Percentiles rank a stretch among this genome's conserved stretches.
These are phyloP conservation scores for Cephus nigrinus DNA, from an alignment of 2,888 invertebrate genomes.

Conservation along the genomic window DNA sequence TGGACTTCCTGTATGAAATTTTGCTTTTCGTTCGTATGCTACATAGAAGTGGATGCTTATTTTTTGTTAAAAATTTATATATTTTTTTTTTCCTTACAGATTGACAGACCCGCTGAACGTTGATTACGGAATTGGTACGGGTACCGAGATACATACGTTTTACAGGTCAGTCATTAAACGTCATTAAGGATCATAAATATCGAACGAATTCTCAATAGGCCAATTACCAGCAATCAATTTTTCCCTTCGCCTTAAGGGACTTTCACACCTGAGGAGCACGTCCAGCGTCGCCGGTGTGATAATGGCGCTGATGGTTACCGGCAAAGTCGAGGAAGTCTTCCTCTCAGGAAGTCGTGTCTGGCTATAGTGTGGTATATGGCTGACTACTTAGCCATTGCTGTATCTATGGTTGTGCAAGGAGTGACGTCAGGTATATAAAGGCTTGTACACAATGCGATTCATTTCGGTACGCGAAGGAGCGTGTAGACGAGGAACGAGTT, in stretches of 20 bases:
- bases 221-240: neutral
- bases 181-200: neutral
- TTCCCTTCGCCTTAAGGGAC: neutral
- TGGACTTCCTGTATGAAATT: neutral
- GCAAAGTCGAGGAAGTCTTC: neutral
- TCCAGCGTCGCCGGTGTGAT: neutral
- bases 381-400: neutral
- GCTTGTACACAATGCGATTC: neutral
- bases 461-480: neutral
- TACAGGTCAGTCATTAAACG: neutral
- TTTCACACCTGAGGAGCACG: neutral
- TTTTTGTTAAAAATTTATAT: too few species aligned
- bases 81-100: too few species aligned
- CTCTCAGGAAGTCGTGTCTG: neutral
- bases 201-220: neutral
- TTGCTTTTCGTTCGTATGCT: too few species aligned
- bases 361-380: neutral
- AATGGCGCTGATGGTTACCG: neutral
- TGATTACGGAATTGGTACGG: neutral
- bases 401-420: neutral
- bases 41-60: too few species aligned
- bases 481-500: conserved; percentile 14
- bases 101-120: neutral
- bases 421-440: neutral
- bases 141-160: neutral